Evolutionary conservation across 2,888 invertebrate species (phyloP), one percentile per base, ranked within the genome.

Genomic region (Hedya salicella): DNA sequence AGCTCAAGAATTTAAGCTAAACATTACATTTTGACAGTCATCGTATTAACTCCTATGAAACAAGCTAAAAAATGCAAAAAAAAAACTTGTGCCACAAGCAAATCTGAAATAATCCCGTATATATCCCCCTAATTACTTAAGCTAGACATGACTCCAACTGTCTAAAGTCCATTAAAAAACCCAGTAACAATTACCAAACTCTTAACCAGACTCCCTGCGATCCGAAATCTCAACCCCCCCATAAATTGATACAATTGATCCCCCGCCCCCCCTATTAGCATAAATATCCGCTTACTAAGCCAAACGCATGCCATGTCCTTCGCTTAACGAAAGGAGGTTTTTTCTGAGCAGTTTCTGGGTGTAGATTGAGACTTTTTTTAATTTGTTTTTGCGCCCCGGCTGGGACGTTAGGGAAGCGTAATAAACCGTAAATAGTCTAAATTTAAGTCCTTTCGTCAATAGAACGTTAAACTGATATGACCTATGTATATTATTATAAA

Each of bases 201-300:
- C 52, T 64, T 64, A 64, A 65, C 59, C 59, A 53, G 64, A 59
- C 44, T 59, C 60, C 52, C 21, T 50, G 25, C 46, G 40, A 60
- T 66, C 48, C 25, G 32, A 79, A 84, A 83, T 83, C 83, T 78
- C 79, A 68, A 69, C 69, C 48, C 80, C 82, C 80, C 83, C 77
- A 83, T 87, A 86, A 87, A 86, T 86, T 85, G 82, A 75, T 73
- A 73, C 80, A 80, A 86, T 82, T 78, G 84, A 78, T 79, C 82
- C 82, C 84, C 79, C 75, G 73, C 73, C 73, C 73, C 75, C 74
- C 77, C 76, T 79, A 85, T 87, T 86, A 83, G 82, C 86, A 86
- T 86, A 86, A 86, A 84, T 81, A 85, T 78, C 72, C 83, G 77
- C 82, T 86, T 87, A 82, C 81, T 80, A 86, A 73, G 85, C 85